Evolutionary conservation across 2,888 invertebrate species (phyloP).

Genomic region (Cartodere bifasciata): DNA sequence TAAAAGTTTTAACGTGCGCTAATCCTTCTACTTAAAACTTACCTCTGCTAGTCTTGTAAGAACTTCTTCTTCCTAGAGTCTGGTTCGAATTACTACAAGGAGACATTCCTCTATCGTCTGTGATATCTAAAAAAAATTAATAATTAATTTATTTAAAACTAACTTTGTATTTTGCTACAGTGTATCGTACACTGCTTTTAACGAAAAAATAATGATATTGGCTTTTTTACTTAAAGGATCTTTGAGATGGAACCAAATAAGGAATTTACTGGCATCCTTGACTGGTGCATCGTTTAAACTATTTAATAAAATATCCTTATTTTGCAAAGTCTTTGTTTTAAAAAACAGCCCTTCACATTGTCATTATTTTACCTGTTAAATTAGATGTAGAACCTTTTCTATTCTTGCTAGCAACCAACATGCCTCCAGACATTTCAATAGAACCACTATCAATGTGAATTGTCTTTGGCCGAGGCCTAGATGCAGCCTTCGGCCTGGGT

Average conservation of each 20-base stretch:
- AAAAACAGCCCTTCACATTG: slow-evolving; percentile 9
- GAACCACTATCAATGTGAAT: slow-evolving; percentile 79
- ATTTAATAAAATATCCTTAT: too few relatives aligned
- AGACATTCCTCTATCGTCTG: slow-evolving; percentile 63
- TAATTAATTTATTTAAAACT: background rate
- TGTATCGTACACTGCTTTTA: too few relatives aligned
- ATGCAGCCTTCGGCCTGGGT: slow-evolving; percentile 49
- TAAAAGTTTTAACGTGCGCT: too few relatives aligned
- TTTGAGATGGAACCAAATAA: too few relatives aligned
- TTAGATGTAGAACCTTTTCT: slow-evolving; percentile 75
- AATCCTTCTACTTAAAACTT: too few relatives aligned
- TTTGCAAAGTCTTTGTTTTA: slow-evolving; percentile 1
- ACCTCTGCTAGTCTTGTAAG: slow-evolving; percentile 83
- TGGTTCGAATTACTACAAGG: slow-evolving; percentile 51
- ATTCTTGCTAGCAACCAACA: slow-evolving; percentile 55
- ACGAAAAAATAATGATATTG: too few relatives aligned
- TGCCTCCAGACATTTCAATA: slow-evolving; percentile 63
- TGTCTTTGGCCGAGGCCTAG: slow-evolving; percentile 74
- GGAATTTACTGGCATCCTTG: too few relatives aligned
- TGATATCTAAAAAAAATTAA: slow-evolving; percentile 28
- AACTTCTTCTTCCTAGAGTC: slow-evolving; percentile 68
- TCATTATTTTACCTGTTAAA: slow-evolving; percentile 52
- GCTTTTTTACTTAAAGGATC: too few relatives aligned
- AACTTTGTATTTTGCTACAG: too few relatives aligned
- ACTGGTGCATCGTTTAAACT: too few relatives aligned